Conservation (phyloP, 2,113 vertebrate species). For the Nycticebus coucang region DNA sequence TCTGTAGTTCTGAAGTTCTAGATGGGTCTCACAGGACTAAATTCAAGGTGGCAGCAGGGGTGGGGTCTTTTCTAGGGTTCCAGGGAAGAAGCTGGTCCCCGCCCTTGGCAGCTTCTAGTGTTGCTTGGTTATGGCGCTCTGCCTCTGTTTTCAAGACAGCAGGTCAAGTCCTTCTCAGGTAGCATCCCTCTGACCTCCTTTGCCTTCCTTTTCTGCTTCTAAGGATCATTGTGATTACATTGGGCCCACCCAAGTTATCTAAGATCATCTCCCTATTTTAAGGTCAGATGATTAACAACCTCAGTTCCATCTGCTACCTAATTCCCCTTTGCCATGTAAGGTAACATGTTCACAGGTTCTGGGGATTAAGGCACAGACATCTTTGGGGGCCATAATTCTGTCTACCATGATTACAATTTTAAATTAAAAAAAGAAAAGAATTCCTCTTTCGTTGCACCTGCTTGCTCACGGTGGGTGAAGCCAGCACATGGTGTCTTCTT, state of each 20-base stretch:
- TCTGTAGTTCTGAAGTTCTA: neutral
- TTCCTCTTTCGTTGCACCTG: constrained; percentile 25
- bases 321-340: neutral
- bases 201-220: neutral
- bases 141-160: neutral
- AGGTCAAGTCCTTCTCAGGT: neutral
- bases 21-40: neutral
- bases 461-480: constrained; percentile 53
- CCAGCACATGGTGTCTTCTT: constrained; percentile 33
- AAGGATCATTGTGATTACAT: neutral
- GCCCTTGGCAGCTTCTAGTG: neutral
- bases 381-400: neutral
- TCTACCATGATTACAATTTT: neutral
- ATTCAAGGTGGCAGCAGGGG: neutral
- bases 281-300: neutral
- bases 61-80: neutral
- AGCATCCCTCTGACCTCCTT: neutral
- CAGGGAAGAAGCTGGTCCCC: neutral
- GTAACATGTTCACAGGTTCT: neutral
- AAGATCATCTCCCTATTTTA: neutral
- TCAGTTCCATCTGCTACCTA: neutral
- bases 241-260: neutral
- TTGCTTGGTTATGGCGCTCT: neutral
- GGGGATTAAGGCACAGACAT: neutral
- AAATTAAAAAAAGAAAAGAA: neutral